Base-by-base conservation (phyloP, 2,888 invertebrate genomes). In the Parochlus steinenii region DNA sequence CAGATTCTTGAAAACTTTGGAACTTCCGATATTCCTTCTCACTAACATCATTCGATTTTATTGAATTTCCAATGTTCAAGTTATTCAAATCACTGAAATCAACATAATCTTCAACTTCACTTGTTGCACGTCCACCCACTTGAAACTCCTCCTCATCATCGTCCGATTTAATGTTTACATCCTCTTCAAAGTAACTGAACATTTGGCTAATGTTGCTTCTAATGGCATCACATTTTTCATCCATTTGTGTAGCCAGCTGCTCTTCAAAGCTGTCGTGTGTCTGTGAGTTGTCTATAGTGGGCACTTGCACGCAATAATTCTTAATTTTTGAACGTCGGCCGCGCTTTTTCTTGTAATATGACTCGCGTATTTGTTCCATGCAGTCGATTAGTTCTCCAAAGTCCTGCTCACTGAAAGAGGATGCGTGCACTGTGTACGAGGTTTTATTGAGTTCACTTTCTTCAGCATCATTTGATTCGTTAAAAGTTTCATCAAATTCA, bases 251-350 rank as follows among this genome's bases (percentile, higher is more conserved):
- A 18, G 10, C 10, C 7, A 12, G n/a, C n/a, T 7, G 8, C n/a
- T 28, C 28, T 8, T 30, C 12, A 30, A 12, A 2, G 27, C 20
- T 28, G 6, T 27, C 28, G 22, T 34, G 28, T 14, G 14, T 18
- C 14, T 28, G 27, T 20, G 34, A 34, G 16, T 34, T 34, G 20
- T 34, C 34, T 6, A 34, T 28, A 12, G 27, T 28, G 14, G 34
- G 34, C 34, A 34, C 34, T 28, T 34, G 34, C 14, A 34, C 28
- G 22, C 34, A 34, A 26, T 34, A 34, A 34, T 34, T 34, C 16
- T 15, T 27, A 3, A 34, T 28, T 34, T 34, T 34, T 11, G 20
- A 10, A 10, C 18, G 17, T 12, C 11, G 27, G 15, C 22, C 15
- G n/a, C 34, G 19, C 7, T 28, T 27, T 7, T 27, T 34, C 11